phyloP scores from a whole-genome alignment of 2,888 invertebrate species.

The Notodonta dromedarius region DNA sequence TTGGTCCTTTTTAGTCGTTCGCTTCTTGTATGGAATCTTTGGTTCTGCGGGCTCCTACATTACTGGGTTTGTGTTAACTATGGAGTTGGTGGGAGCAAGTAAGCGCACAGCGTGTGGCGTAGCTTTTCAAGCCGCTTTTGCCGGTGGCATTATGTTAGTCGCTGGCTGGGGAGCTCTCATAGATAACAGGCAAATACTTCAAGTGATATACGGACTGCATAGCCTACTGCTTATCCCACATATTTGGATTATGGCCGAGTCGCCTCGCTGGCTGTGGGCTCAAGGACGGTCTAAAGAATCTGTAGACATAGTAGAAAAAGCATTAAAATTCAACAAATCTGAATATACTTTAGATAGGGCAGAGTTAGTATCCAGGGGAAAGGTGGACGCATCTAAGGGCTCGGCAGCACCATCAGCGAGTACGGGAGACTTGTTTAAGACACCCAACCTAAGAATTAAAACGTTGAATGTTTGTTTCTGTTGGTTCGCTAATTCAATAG shows the following conservation, averaged over 20 bases:
- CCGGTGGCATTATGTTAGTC: conserved; percentile 91
- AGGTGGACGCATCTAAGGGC: conserved; percentile 72
- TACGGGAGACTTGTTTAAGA: conserved; percentile 90
- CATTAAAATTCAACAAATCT: conserved; percentile 89
- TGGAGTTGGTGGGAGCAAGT: conserved; percentile 93
- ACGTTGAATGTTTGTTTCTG: conserved; percentile 92
- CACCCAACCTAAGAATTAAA: conserved; percentile 90
- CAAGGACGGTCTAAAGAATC: conserved; percentile 90
- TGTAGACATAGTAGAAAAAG: conserved; percentile 89
- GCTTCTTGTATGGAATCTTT: conserved; percentile 91
- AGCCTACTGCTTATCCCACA: conserved; percentile 89
- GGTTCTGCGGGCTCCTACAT: conserved; percentile 92
- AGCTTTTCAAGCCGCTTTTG: conserved; percentile 91
- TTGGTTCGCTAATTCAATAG: conserved; percentile 95
- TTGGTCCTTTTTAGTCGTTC: conserved; percentile 87
- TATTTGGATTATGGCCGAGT: conserved; percentile 96
- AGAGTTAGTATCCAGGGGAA: conserved; percentile 86
- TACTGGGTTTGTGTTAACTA: conserved; percentile 88
- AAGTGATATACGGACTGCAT: conserved; percentile 91
- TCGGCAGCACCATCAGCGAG: conserved; percentile 78
- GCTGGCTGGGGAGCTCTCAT: conserved; percentile 93
- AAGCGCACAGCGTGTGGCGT: conserved; percentile 92
- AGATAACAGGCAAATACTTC: conserved; percentile 88
- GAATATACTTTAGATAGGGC: conserved; percentile 86
- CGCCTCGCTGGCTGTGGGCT: conserved; percentile 94